phyloP scores from a whole-genome alignment of 2,888 invertebrate species.

The Cataglyphis cursor region DNA sequence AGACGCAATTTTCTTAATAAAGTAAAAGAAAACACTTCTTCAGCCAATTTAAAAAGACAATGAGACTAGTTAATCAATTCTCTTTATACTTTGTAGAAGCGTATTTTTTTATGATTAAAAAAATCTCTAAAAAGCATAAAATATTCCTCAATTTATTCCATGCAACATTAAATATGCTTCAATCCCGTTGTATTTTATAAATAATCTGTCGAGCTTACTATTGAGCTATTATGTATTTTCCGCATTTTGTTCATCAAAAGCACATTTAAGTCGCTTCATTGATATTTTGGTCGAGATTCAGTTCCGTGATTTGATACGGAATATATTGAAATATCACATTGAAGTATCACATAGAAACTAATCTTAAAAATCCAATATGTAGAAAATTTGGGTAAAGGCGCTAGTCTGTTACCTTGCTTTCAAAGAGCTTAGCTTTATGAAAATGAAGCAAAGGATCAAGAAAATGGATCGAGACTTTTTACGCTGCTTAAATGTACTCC shows the following conservation, averaged over 20 bases:
- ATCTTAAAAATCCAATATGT: not conserved
- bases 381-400: slow-evolving; percentile 16
- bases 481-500: slow-evolving; percentile 23
- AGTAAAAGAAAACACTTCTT: not conserved
- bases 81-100: not conserved
- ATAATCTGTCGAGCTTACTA: slow-evolving; percentile 19
- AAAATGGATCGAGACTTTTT: slow-evolving; percentile 12
- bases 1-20: not conserved
- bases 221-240: slow-evolving; percentile 21
- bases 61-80: not conserved
- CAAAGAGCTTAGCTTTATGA: slow-evolving; percentile 30
- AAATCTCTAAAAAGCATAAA: not conserved
- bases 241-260: slow-evolving; percentile 27
- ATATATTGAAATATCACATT: slow-evolving; percentile 4
- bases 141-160: not conserved
- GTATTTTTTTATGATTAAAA: not conserved
- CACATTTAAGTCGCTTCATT: slow-evolving; percentile 12
- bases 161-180: not conserved
- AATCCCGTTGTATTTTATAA: slow-evolving; percentile 11
- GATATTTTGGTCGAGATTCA: slow-evolving; percentile 8
- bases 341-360: slow-evolving; percentile 9
- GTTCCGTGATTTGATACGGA: slow-evolving; percentile 28
- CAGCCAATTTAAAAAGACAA: not conserved
- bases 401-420: not conserved
- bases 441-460: slow-evolving; percentile 30